Evolutionary conservation across 2,797 vertebrate genomes (phyloP).

Genomic region (Rhynchotus rufescens): DNA sequence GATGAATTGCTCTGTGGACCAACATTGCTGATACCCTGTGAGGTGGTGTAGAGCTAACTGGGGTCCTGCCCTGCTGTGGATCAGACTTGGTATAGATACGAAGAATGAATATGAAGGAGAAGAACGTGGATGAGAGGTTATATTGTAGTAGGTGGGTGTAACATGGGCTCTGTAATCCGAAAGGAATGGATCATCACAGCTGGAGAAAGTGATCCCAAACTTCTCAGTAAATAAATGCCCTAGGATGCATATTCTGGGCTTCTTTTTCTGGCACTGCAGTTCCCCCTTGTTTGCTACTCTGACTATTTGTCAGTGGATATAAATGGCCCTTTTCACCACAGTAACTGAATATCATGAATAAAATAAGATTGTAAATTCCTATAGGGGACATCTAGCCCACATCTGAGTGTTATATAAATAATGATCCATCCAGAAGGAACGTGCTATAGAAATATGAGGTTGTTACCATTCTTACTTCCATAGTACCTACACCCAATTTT

Average conservation of each 20-base stretch:
- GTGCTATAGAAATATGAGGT: neutral
- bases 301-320: neutral
- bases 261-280: neutral
- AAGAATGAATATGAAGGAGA: too few relatives aligned
- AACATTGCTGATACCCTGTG: accelerated
- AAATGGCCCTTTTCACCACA: neutral
- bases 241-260: neutral
- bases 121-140: neutral
- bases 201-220: neutral
- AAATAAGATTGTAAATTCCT: constrained; percentile 37
- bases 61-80: neutral
- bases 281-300: neutral
- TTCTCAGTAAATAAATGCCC: neutral
- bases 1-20: neutral
- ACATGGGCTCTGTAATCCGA: too few relatives aligned
- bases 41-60: accelerated
- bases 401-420: constrained; percentile 6
- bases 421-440: neutral
- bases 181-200: neutral
- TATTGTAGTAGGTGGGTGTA: accelerated
- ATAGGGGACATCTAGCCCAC: neutral
- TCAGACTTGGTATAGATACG: neutral
- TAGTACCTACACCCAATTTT: neutral
- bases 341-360: constrained; percentile 12
- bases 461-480: neutral